Percentiles rank a stretch among this genome's conserved stretches.
These are phyloP conservation scores for Strigamia transsilvanica DNA, from an alignment of 2,888 invertebrate genomes.

Conservation along the genomic window DNA sequence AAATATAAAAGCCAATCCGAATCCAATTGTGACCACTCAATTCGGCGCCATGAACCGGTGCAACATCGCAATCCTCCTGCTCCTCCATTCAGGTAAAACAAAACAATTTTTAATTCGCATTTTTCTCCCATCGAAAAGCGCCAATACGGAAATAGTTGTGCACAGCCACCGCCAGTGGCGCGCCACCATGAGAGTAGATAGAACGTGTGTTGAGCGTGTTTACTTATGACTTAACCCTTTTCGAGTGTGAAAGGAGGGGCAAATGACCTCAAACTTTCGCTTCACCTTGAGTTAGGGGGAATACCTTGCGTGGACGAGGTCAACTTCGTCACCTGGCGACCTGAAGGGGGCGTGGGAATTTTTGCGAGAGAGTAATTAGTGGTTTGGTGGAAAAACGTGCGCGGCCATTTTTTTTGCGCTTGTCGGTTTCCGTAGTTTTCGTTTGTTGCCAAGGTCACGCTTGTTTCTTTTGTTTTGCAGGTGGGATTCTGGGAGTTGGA, in stretches of 20 bases:
- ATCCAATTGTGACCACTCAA: neutral
- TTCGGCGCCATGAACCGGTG: neutral
- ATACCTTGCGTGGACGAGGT: neutral
- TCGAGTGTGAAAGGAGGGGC: neutral
- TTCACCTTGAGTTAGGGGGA: constrained; percentile 23
- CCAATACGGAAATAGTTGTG: neutral
- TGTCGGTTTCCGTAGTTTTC: neutral
- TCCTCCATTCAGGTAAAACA: neutral
- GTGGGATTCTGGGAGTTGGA: neutral
- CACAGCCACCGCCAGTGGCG: neutral
- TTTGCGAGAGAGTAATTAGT: neutral
- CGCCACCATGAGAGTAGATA: neutral
- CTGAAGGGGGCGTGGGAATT: constrained; percentile 22
- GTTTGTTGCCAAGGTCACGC: neutral
- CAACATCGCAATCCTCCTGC: constrained; percentile 10
- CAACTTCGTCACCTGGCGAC: constrained; percentile 14
- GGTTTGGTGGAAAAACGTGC: neutral
- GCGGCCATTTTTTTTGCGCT: neutral
- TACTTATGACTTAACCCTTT: neutral
- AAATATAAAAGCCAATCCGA: neutral
- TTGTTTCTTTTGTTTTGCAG: neutral
- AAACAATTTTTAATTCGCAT: neutral
- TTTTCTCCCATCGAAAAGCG: neutral
- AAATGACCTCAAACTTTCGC: constrained; percentile 6
- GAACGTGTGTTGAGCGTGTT: no score